A percentile compares a stretch with the other conserved stretches of the same genome.
phyloP scores from a whole-genome alignment of 2,888 invertebrate species.

The Pemphredon lugubris region DNA sequence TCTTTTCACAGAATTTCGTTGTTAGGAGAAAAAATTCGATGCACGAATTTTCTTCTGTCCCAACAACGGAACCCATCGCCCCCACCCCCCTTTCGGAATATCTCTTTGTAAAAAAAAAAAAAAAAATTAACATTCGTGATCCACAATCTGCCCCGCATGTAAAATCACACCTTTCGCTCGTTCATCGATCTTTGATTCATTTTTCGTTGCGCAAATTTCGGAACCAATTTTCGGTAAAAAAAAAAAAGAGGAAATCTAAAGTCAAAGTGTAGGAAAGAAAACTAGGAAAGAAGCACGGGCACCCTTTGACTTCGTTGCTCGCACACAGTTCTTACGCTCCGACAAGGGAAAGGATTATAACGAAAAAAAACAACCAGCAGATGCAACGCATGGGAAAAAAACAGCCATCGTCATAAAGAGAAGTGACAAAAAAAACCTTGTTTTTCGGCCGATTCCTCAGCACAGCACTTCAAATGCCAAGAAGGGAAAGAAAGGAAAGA shows the following conservation, averaged over 20 bases:
- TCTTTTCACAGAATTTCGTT: conserved; percentile 63
- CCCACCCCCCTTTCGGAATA: conserved; percentile 65
- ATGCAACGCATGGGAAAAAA: conserved; percentile 10
- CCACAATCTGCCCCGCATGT: conserved; percentile 51
- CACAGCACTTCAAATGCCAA: conserved; percentile 43
- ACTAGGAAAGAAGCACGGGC: conserved; percentile 6
- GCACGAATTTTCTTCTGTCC: conserved; percentile 34
- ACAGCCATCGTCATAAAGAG: conserved; percentile 29
- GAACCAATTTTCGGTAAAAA: conserved; percentile 22
- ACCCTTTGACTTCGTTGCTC: conserved; percentile 68
- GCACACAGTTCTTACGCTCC: conserved; percentile 66
- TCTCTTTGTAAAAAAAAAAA: conserved; percentile 60
- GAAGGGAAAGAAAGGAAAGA: conserved; percentile 23
- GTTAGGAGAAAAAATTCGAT: conserved; percentile 34
- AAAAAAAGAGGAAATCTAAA: conserved; percentile 12
- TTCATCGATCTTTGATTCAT: conserved; percentile 54
- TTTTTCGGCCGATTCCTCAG: conserved; percentile 64
- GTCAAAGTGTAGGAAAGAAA: conserved; percentile 11
- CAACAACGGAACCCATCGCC: conserved; percentile 59
- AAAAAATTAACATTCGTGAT: conserved; percentile 37
- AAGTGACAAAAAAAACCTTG: conserved; percentile 4
- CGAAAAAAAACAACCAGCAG: neutral
- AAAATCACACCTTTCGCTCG: conserved; percentile 62
- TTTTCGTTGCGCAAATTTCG: conserved; percentile 48
- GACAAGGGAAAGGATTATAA: conserved; percentile 33